Conservation (phyloP, 1,140 invertebrate species). For the Diorhabda elongata region DNA sequence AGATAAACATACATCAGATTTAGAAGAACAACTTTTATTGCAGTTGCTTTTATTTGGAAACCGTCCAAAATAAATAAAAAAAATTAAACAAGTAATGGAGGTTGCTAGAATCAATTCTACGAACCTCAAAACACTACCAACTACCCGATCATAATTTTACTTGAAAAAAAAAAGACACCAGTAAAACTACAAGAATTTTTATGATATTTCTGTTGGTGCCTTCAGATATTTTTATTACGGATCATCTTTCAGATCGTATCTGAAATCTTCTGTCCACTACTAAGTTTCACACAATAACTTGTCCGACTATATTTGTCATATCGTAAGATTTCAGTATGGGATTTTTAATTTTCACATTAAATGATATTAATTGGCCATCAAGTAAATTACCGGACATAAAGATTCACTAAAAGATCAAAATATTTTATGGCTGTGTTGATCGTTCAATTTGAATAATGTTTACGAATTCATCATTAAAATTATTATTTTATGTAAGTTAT, state of each 20-base stretch:
- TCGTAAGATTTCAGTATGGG: neutral
- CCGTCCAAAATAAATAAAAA: no score
- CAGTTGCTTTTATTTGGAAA: no score
- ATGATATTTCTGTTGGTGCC: neutral
- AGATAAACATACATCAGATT: no score
- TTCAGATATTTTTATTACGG: conserved; percentile 3
- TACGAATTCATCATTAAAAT: no score
- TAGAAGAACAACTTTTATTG: no score
- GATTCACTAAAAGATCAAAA: neutral
- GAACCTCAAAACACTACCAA: no score
- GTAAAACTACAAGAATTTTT: neutral
- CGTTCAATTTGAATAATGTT: neutral
- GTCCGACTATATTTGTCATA: neutral
- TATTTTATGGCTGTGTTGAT: neutral
- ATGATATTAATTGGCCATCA: neutral
- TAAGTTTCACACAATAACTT: neutral
- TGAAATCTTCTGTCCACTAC: neutral
- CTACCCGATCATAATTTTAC: no score
- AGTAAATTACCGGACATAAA: neutral
- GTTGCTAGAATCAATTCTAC: no score
- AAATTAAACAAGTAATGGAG: no score
- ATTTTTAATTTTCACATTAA: neutral
- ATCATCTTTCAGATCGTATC: conserved; percentile 5
- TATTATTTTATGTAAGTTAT: no score
- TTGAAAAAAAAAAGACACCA: neutral